phyloP scores from a whole-genome alignment of 2,797 vertebrate genomes.

The Sylvia borin region DNA sequence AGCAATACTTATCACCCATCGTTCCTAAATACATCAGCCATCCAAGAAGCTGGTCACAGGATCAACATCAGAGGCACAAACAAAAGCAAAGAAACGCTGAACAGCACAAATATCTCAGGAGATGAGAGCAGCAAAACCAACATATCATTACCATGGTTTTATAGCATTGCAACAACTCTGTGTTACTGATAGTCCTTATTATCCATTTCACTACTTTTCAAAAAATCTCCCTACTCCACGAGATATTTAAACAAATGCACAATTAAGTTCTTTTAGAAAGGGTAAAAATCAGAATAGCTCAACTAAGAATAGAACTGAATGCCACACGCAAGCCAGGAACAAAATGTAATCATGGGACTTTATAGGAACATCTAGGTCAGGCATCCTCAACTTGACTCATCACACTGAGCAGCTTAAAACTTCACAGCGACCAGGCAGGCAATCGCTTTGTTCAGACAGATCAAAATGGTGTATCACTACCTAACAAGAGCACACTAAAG shows the following conservation, averaged over 20 bases:
- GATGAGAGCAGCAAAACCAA: background rate
- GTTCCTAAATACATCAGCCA: background rate
- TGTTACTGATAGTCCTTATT: background rate
- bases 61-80: background rate
- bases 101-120: background rate
- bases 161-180: background rate
- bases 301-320: constrained; percentile 48
- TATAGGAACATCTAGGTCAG: constrained; percentile 63
- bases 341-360: constrained; percentile 59
- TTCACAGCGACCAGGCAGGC: background rate
- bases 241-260: background rate
- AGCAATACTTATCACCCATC: background rate
- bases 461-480: background rate
- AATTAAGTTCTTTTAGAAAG: constrained; percentile 41
- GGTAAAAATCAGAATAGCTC: constrained; percentile 54
- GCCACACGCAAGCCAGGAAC: constrained; percentile 47
- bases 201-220: background rate
- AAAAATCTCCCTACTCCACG: background rate
- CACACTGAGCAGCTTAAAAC: constrained; percentile 2
- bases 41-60: background rate
- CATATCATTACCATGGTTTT: background rate
- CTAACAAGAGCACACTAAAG: background rate
- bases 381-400: constrained; percentile 54
- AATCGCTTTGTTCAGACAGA: constrained; percentile 26
- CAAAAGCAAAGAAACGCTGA: background rate